A percentile compares a stretch with the other conserved stretches of the same genome.
phyloP scores from a whole-genome alignment of 1,140 invertebrate species.

The Prorops nasuta region DNA sequence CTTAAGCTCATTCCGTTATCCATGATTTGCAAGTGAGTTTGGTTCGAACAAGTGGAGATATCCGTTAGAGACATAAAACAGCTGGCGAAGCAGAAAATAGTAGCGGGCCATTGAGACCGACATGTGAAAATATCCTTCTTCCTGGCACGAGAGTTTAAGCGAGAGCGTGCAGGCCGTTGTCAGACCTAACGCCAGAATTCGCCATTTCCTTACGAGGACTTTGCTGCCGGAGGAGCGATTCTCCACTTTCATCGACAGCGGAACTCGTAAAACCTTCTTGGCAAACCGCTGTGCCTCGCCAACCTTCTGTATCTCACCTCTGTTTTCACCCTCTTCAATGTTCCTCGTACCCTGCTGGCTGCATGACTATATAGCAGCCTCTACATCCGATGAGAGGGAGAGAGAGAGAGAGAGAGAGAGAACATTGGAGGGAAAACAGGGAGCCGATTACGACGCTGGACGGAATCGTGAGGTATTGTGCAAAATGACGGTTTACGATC shows the following conservation, averaged over 20 bases:
- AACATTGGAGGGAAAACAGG: background rate
- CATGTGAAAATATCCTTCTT: too few relatives aligned
- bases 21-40: too few relatives aligned
- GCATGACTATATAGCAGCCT: background rate
- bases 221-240: background rate
- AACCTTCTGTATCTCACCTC: background rate
- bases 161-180: too few relatives aligned
- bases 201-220: background rate
- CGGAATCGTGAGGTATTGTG: background rate
- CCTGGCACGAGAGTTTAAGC: too few relatives aligned
- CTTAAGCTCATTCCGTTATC: too few relatives aligned
- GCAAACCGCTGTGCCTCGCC: background rate
- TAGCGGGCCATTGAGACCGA: too few relatives aligned
- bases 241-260: background rate
- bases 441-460: background rate
- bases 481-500: slow-evolving; percentile 6
- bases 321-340: background rate
- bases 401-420: background rate
- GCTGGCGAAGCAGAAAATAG: too few relatives aligned
- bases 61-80: too few relatives aligned
- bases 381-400: background rate
- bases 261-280: background rate
- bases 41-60: too few relatives aligned
- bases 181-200: too few relatives aligned
- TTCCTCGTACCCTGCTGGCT: background rate